Base-by-base conservation (phyloP, 2,888 invertebrate species). In the Meghimatium bilineatum region DNA sequence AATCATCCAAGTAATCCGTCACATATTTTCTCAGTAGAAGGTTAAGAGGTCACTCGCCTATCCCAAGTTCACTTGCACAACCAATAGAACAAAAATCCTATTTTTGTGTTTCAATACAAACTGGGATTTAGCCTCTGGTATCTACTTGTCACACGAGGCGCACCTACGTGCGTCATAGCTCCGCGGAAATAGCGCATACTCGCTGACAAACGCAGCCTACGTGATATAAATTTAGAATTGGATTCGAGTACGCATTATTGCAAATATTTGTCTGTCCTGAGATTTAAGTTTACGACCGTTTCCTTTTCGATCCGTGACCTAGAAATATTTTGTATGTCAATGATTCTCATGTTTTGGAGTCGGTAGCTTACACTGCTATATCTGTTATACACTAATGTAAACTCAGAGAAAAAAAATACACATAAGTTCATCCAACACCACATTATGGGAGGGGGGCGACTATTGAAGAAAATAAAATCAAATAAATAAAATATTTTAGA, bases 41-140 rank as follows among this genome's bases (percentile, higher is more conserved):
- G 74, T 52, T 34, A 52, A 52, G 74, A 52, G 74, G 74, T 74
- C 74, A 74, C 74, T 74, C 29, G 72, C 74, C 74, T 49, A 17
- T 74, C 52, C 52, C 26, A 52, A 72, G 72, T 72, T 72, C 72
- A 74, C 74, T 74, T 74, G 20, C 74, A 74, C 74, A 74, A 74
- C 74, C 29, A 29, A 32, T 52, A 32, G 6, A 20, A 52, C 32
- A 20, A 32, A n/a, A 71, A 72, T 29, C 17, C 44, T 29, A 44
- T 49, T 72, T 49, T 72, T 17, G 26, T 20, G 44, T 72, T 44
- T n/a, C n/a, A 49, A 49, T n/a, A 72, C 29, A 72, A 72, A 44
- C 32, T 44, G 32, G 32, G 44, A 23, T 32, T n/a, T 52, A 34
- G n/a, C n/a, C n/a, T 17, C 38, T 26, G 38, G n/a, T 20, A 36